A percentile compares a stretch with the other conserved stretches of the same genome.
These are phyloP conservation scores for Drosophila vallismaia DNA, from an alignment of 2,888 invertebrate genomes.

Conservation along the genomic window DNA sequence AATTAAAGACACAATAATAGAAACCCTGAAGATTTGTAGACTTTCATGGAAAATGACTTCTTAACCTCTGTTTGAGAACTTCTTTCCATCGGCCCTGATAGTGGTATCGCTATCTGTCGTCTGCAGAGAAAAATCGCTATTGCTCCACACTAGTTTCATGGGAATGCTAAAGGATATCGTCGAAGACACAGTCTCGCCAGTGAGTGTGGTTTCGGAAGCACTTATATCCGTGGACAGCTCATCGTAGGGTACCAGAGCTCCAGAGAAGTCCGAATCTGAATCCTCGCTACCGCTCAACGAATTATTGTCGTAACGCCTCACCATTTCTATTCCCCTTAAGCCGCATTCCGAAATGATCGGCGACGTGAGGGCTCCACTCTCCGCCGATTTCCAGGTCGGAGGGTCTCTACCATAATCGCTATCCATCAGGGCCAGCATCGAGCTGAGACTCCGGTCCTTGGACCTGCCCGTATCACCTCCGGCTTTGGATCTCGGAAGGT, in stretches of 20 bases:
- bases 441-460: background rate
- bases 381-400: constrained; percentile 4
- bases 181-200: constrained; percentile 13
- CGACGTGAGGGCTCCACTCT: background rate
- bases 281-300: background rate
- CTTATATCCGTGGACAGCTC: constrained; percentile 4
- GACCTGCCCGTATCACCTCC: constrained; percentile 28
- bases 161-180: constrained; percentile 53
- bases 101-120: constrained; percentile 64
- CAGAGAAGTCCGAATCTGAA: background rate
- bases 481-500: constrained; percentile 50
- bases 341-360: constrained; percentile 26
- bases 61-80: constrained; percentile 9
- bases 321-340: background rate
- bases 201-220: constrained; percentile 39
- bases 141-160: constrained; percentile 57
- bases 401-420: background rate
- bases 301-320: background rate
- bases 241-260: constrained; percentile 50
- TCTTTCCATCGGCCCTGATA: constrained; percentile 57
- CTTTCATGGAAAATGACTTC: too few relatives aligned
- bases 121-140: constrained; percentile 30
- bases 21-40: background rate
- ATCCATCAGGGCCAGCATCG: constrained; percentile 12
- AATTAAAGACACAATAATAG: background rate